phyloP scores from a whole-genome alignment of 1,140 invertebrate species.

The Spodoptera frugiperda region DNA sequence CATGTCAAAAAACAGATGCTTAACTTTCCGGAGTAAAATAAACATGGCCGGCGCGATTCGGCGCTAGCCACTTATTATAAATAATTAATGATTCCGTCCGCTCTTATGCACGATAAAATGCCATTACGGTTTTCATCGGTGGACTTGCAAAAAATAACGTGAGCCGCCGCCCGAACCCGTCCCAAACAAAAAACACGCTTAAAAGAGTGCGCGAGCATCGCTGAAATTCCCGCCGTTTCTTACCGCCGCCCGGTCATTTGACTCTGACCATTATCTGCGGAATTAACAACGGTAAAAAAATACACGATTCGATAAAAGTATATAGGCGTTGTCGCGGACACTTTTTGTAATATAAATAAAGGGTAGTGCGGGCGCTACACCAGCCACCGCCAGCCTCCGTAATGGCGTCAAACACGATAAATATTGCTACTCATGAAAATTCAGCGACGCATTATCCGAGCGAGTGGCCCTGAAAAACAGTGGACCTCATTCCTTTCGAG shows the following conservation, averaged over 20 bases:
- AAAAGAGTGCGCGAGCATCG: conserved; percentile 81
- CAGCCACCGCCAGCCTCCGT: conserved; percentile 58
- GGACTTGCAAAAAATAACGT: conserved; percentile 77
- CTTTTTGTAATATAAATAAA: conserved; percentile 79
- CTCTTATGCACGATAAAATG: conserved; percentile 85
- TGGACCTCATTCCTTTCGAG: conserved; percentile 57
- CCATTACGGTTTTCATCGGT: conserved; percentile 84
- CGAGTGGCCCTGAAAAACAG: conserved; percentile 58
- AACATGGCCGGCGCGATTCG: conserved; percentile 64
- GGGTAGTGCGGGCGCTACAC: conserved; percentile 69
- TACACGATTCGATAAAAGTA: conserved; percentile 77
- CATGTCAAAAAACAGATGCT: conserved; percentile 27
- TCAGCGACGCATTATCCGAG: conserved; percentile 67
- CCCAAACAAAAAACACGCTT: conserved; percentile 76
- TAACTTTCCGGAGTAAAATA: conserved; percentile 55
- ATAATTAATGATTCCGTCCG: conserved; percentile 84
- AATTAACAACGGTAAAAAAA: conserved; percentile 83
- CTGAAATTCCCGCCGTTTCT: conserved; percentile 82
- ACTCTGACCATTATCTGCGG: conserved; percentile 82
- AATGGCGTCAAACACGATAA: conserved; percentile 77
- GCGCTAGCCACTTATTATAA: conserved; percentile 81
- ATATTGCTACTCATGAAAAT: conserved; percentile 81
- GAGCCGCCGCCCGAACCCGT: conserved; percentile 72
- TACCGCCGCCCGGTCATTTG: conserved; percentile 78
- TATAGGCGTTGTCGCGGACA: conserved; percentile 69